These are phyloP conservation scores for Pangasianodon gigas DNA, from an alignment of 2,113 vertebrate genomes.

Conservation along the genomic window DNA sequence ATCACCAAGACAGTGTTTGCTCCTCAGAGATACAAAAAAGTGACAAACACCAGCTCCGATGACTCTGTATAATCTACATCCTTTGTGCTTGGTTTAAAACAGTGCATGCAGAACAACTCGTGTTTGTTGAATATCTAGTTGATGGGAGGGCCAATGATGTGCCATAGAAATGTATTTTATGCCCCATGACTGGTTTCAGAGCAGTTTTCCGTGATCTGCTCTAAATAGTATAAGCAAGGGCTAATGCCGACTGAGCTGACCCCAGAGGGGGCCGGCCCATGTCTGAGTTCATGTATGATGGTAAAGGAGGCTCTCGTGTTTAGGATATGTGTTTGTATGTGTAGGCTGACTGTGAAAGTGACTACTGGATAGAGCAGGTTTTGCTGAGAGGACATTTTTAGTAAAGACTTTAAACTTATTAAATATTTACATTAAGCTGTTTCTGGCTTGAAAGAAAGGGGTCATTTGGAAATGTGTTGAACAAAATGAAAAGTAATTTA, in stretches of 20 bases:
- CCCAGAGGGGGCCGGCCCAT: background rate
- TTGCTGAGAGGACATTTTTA: constrained; percentile 48
- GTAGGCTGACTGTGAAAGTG: constrained; percentile 35
- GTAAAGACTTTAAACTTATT: constrained; percentile 55
- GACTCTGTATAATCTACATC: constrained; percentile 68
- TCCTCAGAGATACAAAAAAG: constrained; percentile 52
- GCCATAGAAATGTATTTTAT: constrained; percentile 34
- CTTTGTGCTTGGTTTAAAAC: constrained; percentile 70
- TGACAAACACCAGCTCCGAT: constrained; percentile 74
- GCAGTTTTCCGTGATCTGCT: constrained; percentile 6
- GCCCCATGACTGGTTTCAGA: constrained; percentile 13
- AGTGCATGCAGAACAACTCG: constrained; percentile 74
- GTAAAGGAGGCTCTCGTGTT: constrained; percentile 55
- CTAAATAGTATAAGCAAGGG: constrained; percentile 20
- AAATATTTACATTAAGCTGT: constrained; percentile 60
- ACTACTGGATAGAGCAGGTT: constrained; percentile 32
- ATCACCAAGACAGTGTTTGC: constrained; percentile 16
- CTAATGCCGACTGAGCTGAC: constrained; percentile 13
- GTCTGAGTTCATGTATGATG: constrained; percentile 33
- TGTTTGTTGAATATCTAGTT: constrained; percentile 60
- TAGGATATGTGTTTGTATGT: constrained; percentile 24
- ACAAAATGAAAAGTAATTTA: constrained; percentile 67
- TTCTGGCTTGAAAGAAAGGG: constrained; percentile 57
- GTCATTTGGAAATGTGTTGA: constrained; percentile 59
- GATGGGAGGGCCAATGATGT: constrained; percentile 54